phyloP scores from a whole-genome alignment of 2,888 invertebrate genomes.

The Volucella inflata region DNA sequence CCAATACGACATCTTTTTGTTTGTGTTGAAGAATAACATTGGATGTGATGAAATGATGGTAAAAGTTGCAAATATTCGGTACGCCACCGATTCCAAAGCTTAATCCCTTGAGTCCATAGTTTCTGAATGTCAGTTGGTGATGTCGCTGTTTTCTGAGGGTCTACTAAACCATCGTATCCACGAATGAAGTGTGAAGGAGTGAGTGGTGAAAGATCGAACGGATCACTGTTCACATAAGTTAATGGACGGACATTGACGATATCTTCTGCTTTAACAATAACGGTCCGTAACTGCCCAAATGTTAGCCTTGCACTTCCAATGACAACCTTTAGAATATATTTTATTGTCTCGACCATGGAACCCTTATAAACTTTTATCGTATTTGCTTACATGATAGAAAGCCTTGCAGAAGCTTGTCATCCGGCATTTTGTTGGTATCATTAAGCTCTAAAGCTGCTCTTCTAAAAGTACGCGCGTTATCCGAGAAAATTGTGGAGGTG shows the following conservation, averaged over 20 bases:
- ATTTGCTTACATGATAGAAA: conserved; percentile 43
- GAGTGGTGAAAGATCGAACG: conserved; percentile 33
- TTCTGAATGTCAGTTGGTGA: conserved; percentile 1
- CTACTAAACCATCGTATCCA: not conserved
- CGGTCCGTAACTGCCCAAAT: conserved; percentile 36
- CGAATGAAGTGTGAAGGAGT: conserved; percentile 33
- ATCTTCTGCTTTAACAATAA: conserved; percentile 42
- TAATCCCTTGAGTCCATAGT: not conserved
- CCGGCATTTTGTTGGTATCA: conserved; percentile 11
- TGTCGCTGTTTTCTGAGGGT: not conserved
- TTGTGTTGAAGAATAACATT: conserved; percentile 7
- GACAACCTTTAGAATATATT: conserved; percentile 53
- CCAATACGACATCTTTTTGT: conserved; percentile 12
- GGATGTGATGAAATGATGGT: conserved; percentile 18
- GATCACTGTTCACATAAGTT: conserved; percentile 46
- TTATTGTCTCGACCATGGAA: conserved; percentile 54
- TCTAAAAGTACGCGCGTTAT: conserved; percentile 46
- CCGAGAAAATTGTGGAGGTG: conserved; percentile 33
- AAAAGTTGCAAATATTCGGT: conserved; percentile 23
- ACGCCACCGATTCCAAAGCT: conserved; percentile 19
- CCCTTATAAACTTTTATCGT: conserved; percentile 54
- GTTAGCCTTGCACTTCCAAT: conserved; percentile 43
- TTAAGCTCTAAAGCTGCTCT: conserved; percentile 45
- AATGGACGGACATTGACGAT: conserved; percentile 43
- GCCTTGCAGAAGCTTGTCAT: conserved; percentile 24